phyloP scores from a whole-genome alignment of 2,113 vertebrate genomes.

The Malurus elegans region DNA sequence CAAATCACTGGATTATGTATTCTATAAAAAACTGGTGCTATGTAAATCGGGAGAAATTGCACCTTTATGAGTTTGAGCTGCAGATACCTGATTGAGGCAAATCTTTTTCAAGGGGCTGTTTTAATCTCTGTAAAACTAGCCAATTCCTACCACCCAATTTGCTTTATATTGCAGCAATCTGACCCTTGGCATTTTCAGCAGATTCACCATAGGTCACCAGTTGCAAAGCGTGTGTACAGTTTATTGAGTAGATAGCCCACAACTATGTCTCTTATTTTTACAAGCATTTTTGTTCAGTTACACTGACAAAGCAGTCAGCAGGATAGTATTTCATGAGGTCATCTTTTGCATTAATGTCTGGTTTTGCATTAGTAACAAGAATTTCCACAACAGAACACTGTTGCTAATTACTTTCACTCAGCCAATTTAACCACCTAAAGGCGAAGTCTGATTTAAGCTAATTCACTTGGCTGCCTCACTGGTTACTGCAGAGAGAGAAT shows the following conservation, averaged over 20 bases:
- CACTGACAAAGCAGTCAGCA: background rate
- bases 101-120: background rate
- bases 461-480: background rate
- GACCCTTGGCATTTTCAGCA: background rate
- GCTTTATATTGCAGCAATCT: background rate
- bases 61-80: background rate
- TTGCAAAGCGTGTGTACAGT: background rate
- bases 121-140: background rate
- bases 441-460: background rate
- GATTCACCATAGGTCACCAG: background rate
- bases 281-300: conserved; percentile 37
- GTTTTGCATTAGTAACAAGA: background rate
- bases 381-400: background rate
- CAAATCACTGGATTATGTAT: background rate
- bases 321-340: conserved; percentile 1
- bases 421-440: background rate
- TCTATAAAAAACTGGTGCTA: background rate
- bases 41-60: background rate
- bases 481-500: background rate
- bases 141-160: background rate
- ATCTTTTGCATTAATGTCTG: background rate
- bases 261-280: background rate
- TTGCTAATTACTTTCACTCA: background rate
- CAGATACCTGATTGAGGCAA: background rate
- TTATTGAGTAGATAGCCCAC: background rate